Evolutionary conservation across 2,888 invertebrate genomes (phyloP), one percentile per base, ranked within the genome.

Genomic region (Gibbula magus): DNA sequence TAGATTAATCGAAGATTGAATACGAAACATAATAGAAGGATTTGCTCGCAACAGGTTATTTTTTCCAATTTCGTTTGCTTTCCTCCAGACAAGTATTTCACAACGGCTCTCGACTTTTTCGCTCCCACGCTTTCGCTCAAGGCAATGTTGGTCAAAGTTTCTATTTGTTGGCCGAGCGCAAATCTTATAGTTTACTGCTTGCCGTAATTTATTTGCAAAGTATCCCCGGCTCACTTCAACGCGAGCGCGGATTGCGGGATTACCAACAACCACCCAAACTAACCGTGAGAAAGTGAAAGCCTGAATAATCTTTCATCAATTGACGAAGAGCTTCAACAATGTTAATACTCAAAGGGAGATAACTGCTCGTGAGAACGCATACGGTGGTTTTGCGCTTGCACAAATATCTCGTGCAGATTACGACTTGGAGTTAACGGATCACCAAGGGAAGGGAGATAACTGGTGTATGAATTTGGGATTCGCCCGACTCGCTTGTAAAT

Each of bases 151-250:
- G 54, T 54, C 52, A 35, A 35, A 29, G 75, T 52, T 75, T 54
- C 53, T 32, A 29, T 54, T 16, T 75, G 52, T 75, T 75, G 51
- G 74, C 51, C 52, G 20, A 56, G 52, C 35, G 74, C 56, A 78
- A 78, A 78, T 73, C 73, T 56, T 74, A 5, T n/a, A 73, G 78
- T 78, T 78, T 70, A 74, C 78, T 35, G 56, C 54, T 25, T 51
- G 78, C 54, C 74, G 78, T 78, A 78, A 78, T 78, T 52, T 78
- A 73, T 78, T 78, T 73, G 56, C 78, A 73, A 54, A 61, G 78
- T 53, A 25, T 67, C 52, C 22, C 29, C 51, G 53, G 74, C 70
- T 78, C 54, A 39, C 73, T 53, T 35, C 22, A 54, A 53, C 78
- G 70, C 78, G 78, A 53, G 78, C 51, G 74, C 32, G 22, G 29